Conservation (phyloP, 2,797 vertebrate genomes). For the Lagorchestes hirsutus region DNA sequence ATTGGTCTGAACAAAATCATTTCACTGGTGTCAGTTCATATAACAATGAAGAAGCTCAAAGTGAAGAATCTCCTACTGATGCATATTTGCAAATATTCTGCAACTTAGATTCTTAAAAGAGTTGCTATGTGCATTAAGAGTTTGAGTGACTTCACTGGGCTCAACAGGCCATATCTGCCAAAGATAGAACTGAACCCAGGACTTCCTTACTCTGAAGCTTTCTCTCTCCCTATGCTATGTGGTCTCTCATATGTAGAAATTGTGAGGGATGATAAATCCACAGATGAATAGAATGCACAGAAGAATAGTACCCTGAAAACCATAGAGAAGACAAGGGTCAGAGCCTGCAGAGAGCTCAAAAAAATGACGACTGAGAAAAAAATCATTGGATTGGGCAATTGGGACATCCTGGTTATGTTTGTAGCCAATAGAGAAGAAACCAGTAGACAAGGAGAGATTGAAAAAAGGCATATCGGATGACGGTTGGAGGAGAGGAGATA, state of each 20-base stretch:
- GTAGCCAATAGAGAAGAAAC: background rate
- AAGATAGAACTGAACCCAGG: background rate
- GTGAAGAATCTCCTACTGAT: no score
- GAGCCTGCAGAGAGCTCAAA: background rate
- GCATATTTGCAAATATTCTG: no score
- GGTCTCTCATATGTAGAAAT: background rate
- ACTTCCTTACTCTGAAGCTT: background rate
- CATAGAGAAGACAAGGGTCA: background rate
- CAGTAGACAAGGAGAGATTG: background rate
- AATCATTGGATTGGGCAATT: background rate
- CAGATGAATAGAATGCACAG: background rate
- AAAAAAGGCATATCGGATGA: background rate
- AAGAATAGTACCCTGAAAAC: background rate
- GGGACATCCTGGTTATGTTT: background rate
- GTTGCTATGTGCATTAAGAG: background rate
- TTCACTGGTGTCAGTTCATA: background rate
- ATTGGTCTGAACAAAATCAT: background rate
- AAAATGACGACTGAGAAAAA: background rate
- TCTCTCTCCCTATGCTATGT: background rate
- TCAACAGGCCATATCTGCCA: background rate
- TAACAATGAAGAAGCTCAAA: background rate
- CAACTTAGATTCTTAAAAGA: background rate
- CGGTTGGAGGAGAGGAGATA: background rate
- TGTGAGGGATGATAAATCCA: background rate
- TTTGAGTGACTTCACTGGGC: background rate